Conservation (phyloP, 2,797 vertebrate genomes). For the Periparus ater region DNA sequence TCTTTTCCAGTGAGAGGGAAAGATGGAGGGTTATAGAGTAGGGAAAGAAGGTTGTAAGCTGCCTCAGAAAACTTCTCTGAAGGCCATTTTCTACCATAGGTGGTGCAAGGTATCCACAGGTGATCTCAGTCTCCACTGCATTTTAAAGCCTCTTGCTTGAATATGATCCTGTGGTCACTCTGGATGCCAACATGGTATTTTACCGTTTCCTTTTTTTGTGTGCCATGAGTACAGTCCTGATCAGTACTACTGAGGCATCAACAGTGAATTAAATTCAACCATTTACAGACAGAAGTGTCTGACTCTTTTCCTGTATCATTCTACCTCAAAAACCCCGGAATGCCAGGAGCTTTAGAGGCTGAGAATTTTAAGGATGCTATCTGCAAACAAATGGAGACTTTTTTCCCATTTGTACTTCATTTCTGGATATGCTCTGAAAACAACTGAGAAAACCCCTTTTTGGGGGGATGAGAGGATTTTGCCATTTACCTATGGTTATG, state of each 20-base stretch:
- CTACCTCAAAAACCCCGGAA: neutral
- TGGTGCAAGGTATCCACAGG: neutral
- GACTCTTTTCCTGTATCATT: neutral
- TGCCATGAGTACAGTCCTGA: neutral
- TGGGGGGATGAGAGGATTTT: neutral
- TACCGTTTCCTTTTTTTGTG: neutral
- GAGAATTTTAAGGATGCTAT: neutral
- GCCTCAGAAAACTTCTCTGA: neutral
- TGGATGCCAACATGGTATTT: neutral
- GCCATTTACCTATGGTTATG: neutral
- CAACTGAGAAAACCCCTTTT: neutral
- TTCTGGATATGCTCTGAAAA: neutral
- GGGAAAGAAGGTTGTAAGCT: neutral
- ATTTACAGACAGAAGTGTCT: accelerated
- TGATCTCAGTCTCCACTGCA: neutral
- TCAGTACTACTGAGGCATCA: neutral
- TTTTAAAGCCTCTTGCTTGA: neutral
- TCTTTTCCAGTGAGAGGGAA: neutral
- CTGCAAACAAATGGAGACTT: neutral
- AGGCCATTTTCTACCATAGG: neutral
- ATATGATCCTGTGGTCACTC: neutral
- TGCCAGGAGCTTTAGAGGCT: neutral
- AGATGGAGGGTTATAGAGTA: neutral
- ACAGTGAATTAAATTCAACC: neutral
- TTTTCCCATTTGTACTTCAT: neutral